Base-by-base conservation (phyloP, 2,113 vertebrate genomes). In the Empidonax alnorum region DNA sequence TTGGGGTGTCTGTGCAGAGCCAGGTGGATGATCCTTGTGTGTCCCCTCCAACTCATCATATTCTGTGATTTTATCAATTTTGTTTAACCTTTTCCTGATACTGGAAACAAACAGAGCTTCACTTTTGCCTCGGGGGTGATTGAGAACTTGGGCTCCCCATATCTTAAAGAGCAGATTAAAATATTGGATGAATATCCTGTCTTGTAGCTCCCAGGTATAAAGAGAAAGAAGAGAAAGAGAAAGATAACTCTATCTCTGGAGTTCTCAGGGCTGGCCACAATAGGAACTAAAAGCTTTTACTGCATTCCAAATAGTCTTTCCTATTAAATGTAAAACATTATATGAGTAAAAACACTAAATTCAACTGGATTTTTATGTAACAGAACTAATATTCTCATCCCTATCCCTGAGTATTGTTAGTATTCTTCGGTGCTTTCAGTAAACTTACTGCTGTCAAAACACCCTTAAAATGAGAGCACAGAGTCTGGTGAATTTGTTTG, bases 401-500 rank as follows among this genome's bases (percentile, higher is more conserved):
- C 5, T 23, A 42, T 15, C 39, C 39, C 39, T 41, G 25, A 30
- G 13, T 71, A 7, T 23, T 7, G 4, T 55, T 58, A 17, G 31
- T 30, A 14, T 42, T 9, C 7, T 49, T 30, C 14, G 6, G 30
- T 21, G 44, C 14, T 44, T 80, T 39, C 0, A 1, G 6, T 62
- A 6, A 73, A 16, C 1, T 66, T 47, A 2, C 2, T 46, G 35
- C 7, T 53, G 33, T 66, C 20, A 7, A 37, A 22, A 4, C 8
- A 4, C 14, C 15, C 3, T 18, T 33, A 10, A 18, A 4, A 2
- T 1, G 0, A n/a, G 19, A 41, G 31, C 31, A 31, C 10, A 14
- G 13, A 4, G 2, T 28, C 5, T 61, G 7, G 1, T 12, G 44
- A 19, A 17, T 63, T 90, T 73, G 2, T 31, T 24, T 73, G 22